Percentiles rank a stretch among this genome's conserved stretches.
These are phyloP conservation scores for Myotis vivesi DNA, from an alignment of 2,797 vertebrate genomes.

Conservation along the genomic window DNA sequence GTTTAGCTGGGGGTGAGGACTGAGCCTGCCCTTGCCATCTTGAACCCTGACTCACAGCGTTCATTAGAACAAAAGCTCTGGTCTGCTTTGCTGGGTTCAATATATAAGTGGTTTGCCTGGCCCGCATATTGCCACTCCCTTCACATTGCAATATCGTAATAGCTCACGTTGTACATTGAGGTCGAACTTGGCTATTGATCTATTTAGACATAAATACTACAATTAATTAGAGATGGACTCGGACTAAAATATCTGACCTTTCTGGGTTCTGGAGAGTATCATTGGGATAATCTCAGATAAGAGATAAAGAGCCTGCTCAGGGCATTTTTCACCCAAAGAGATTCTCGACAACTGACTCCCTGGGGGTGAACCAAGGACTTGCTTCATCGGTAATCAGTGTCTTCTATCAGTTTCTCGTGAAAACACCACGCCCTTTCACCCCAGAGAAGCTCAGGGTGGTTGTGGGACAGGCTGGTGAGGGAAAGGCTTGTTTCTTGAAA, in stretches of 20 bases:
- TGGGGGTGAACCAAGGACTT: neutral
- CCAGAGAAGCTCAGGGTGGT: neutral
- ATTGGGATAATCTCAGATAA: neutral
- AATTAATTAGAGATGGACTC: conserved; percentile 81
- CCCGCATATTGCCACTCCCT: conserved; percentile 66
- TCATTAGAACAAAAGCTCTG: conserved; percentile 66
- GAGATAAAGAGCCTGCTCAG: neutral
- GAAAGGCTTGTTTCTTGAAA: conserved; percentile 3
- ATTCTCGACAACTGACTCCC: neutral
- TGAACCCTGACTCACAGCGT: conserved; percentile 56
- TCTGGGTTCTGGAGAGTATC: conserved; percentile 16
- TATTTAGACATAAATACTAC: conserved; percentile 75
- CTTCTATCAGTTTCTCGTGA: neutral
- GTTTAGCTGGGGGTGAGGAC: conserved; percentile 39
- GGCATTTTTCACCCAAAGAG: neutral
- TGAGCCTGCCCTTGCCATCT: conserved; percentile 15
- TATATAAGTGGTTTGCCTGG: conserved; percentile 77
- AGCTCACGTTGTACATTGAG: conserved; percentile 71
- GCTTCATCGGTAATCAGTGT: neutral
- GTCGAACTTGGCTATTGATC: conserved; percentile 79
- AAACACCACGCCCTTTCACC: neutral
- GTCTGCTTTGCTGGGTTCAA: conserved; percentile 58
- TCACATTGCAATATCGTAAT: conserved; percentile 71
- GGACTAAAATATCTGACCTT: conserved; percentile 68
- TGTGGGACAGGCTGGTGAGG: neutral